phyloP scores from a whole-genome alignment of 2,797 vertebrate species.

The Myiotriccus ornatus region DNA sequence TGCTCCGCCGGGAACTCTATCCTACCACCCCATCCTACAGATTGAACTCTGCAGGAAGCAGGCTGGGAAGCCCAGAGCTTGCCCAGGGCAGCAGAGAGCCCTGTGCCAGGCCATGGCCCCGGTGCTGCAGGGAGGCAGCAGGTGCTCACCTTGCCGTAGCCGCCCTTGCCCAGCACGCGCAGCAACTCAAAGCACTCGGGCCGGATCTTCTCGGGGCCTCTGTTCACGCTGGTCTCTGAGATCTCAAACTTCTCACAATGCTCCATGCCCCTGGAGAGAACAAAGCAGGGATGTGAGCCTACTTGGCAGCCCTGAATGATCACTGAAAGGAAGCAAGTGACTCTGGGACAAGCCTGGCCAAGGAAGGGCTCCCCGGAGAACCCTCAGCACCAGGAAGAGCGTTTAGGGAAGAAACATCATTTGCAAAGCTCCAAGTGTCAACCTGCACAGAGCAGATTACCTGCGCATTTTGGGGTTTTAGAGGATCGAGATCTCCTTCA shows the following conservation, averaged over 20 bases:
- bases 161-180: slow-evolving; percentile 94
- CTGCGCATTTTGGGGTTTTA: background rate
- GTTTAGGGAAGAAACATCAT: background rate
- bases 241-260: slow-evolving; percentile 98
- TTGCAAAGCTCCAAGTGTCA: background rate
- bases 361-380: background rate
- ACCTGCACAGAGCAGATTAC: background rate
- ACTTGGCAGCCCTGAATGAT: background rate
- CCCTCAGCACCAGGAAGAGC: background rate
- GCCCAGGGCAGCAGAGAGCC: background rate
- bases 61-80: background rate
- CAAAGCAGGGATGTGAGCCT: slow-evolving; percentile 19
- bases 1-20: background rate
- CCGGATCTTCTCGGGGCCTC: slow-evolving; percentile 93
- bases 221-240: slow-evolving; percentile 94
- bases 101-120: background rate
- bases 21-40: background rate
- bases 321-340: background rate
- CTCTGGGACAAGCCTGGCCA: background rate
- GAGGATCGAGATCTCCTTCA: background rate
- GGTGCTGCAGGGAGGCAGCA: background rate
- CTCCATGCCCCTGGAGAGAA: slow-evolving; percentile 89
- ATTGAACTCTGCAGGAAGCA: background rate
- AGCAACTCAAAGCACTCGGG: slow-evolving; percentile 96
- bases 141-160: slow-evolving; percentile 91